Percentiles rank a stretch among this genome's conserved stretches.
These are phyloP conservation scores for Cataglyphis livida DNA, from an alignment of 2,888 invertebrate species.

Conservation along the genomic window DNA sequence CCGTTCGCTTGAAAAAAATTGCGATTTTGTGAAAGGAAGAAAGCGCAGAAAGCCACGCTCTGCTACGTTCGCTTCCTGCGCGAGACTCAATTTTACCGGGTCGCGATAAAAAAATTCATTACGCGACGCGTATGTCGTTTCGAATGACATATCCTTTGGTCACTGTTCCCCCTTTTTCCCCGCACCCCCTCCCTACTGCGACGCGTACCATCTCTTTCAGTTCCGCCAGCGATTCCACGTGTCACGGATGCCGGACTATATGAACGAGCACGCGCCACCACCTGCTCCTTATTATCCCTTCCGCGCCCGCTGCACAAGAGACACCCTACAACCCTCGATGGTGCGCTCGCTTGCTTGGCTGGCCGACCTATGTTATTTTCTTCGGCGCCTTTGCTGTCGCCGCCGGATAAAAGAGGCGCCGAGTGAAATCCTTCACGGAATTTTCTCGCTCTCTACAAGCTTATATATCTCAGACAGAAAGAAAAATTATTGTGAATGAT, in stretches of 20 bases:
- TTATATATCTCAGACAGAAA: conserved; percentile 1
- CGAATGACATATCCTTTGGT: conserved; percentile 54
- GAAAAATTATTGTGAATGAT: conserved; percentile 40
- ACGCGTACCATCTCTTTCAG: conserved; percentile 59
- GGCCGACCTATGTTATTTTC: conserved; percentile 61
- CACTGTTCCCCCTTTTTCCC: conserved; percentile 31
- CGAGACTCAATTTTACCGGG: conserved; percentile 67
- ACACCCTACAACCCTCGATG: conserved; percentile 63
- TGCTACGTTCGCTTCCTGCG: conserved; percentile 6
- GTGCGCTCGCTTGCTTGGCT: conserved; percentile 55
- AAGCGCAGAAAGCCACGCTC: neutral
- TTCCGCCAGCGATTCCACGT: conserved; percentile 68
- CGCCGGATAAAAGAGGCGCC: conserved; percentile 41
- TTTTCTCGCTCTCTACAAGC: conserved; percentile 25
- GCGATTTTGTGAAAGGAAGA: neutral
- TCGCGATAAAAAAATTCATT: conserved; percentile 63
- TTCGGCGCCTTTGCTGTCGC: conserved; percentile 57
- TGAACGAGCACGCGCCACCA: conserved; percentile 81
- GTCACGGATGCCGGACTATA: conserved; percentile 72
- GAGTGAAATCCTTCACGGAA: conserved; percentile 40
- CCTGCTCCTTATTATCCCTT: conserved; percentile 82
- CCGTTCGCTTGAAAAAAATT: neutral
- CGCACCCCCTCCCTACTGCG: neutral
- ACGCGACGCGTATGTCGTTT: conserved; percentile 62
- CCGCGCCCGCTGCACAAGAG: conserved; percentile 57